Conservation (phyloP, 1,140 invertebrate genomes). For the Panagrolaimus sp. region DNA sequence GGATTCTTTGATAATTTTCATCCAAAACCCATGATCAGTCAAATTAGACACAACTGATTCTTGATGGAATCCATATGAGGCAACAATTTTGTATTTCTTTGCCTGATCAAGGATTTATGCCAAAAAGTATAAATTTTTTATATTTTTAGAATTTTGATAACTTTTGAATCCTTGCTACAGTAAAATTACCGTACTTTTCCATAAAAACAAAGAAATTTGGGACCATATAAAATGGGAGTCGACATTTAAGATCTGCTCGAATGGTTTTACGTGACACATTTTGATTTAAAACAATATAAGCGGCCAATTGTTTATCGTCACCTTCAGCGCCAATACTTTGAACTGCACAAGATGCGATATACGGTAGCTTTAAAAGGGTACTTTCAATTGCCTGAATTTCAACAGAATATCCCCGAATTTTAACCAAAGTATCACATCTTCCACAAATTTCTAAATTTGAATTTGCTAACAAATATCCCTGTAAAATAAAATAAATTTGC, state of each 20-base stretch:
- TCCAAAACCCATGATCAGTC: no score
- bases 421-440: constrained; percentile 64
- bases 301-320: constrained; percentile 63
- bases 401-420: constrained; percentile 65
- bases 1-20: no score
- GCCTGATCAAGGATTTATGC: no score
- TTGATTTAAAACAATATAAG: constrained; percentile 62
- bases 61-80: no score
- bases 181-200: constrained; percentile 52
- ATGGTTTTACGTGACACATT: constrained; percentile 60
- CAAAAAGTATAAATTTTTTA: no score
- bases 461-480: constrained; percentile 63
- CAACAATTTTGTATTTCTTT: no score
- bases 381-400: constrained; percentile 65
- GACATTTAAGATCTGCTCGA: constrained; percentile 61
- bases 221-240: constrained; percentile 65
- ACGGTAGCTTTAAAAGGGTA: constrained; percentile 61
- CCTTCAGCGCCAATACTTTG: constrained; percentile 63
- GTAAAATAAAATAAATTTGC: not conserved
- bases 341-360: constrained; percentile 62
- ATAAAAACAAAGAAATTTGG: constrained; percentile 64
- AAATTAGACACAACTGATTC: no score
- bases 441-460: constrained; percentile 64
- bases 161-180: constrained; percentile 23
- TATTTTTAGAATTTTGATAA: constrained; percentile 19